Evolutionary conservation across 2,888 invertebrate genomes (phyloP), one percentile per base, ranked within the genome.

Genomic region (Seira sanloemensis): DNA sequence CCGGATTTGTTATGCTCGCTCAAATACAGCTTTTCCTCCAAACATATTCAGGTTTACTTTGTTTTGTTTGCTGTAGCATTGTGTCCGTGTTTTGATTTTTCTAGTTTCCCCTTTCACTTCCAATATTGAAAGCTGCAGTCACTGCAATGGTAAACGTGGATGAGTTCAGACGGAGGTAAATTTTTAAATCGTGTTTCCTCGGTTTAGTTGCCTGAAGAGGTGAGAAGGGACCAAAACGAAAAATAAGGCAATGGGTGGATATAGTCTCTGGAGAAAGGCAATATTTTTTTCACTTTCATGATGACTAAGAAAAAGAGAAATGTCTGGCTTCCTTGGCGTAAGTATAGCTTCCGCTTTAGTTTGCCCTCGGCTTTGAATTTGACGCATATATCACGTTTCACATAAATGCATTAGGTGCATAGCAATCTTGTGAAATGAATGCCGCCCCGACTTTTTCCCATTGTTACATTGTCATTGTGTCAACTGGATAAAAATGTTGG

Each of bases 41-140:
- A 37, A 37, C 4, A 37, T 7, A 37, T 37, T 25, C 67, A 25
- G n/a, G 37, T 37, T 37, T 37, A 37, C n/a, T 68, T 7, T 68
- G 72, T 21, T 18, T 24, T 58, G 19, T 21, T 50, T 21, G 46
- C 18, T n/a, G 16, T n/a, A 25, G 4, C 24, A n/a, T 21, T 73
- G 73, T 73, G 24, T 19, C 1, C 16, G 5, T 69, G 18, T 46
- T 73, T 58, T 73, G 73, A 73, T 73, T 73, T 58, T 58, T 73
- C 23, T 37, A 4, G 37, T 37, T 37, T 37, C 37, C 37, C 12
- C 37, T 37, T 37, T 37, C 37, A 37, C 12, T 37, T 12, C n/a
- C n/a, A n/a, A n/a, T n/a, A n/a, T n/a, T n/a, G n/a, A n/a, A n/a
- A 37, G 37, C 37, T 37, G 5, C 37, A 4, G 37, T 7, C 12